Evolutionary conservation across 2,113 vertebrate genomes (phyloP), one percentile per base, ranked within the genome.

Genomic region (Hemichromis elongatus): DNA sequence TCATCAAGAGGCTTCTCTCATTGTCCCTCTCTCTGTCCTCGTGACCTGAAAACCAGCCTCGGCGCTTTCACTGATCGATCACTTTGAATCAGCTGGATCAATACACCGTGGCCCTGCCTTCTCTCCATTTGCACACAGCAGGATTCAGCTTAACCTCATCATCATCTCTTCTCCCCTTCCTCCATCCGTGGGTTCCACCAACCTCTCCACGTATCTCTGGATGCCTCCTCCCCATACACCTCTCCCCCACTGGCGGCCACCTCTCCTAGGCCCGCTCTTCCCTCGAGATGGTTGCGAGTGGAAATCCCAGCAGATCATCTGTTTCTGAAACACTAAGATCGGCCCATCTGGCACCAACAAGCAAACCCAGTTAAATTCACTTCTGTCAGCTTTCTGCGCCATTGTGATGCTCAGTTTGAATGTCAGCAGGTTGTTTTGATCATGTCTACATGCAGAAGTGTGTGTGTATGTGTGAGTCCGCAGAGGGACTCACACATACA

Each of bases 101-200:
- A 47, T 47, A 28, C 24, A 28, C 9, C 19, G 3, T 13, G 13
- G 3, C 37, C 63, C 63, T 7, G 80, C 47, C 35, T 59, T 63
- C 7, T 11, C 40, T 57, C 12, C 8, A 5, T 3, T 6, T 37
- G 14, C 66, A 24, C 21, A 21, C 21, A 24, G 37, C 68, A 6
- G 53, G 47, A 11, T 19, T 42, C 24, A 37, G 19, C 53, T 5
- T 52, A 50, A 7, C 96, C 86, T 97, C 21, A 45, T 45, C 63
- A 6, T 45, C 37, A 7, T 52, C 18, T 4, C 18, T 6, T 52
- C 33, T 37, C 19, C 8, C n/a, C n/a, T n/a, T n/a, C n/a, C n/a
- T n/a, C n/a, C n/a, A n/a, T n/a, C n/a, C n/a, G n/a, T n/a, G n/a
- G n/a, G n/a, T n/a, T n/a, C n/a, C n/a, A n/a, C n/a, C 0, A 5